Evolutionary conservation across 2,797 vertebrate species (phyloP).

Genomic region (Halcyon badia): DNA sequence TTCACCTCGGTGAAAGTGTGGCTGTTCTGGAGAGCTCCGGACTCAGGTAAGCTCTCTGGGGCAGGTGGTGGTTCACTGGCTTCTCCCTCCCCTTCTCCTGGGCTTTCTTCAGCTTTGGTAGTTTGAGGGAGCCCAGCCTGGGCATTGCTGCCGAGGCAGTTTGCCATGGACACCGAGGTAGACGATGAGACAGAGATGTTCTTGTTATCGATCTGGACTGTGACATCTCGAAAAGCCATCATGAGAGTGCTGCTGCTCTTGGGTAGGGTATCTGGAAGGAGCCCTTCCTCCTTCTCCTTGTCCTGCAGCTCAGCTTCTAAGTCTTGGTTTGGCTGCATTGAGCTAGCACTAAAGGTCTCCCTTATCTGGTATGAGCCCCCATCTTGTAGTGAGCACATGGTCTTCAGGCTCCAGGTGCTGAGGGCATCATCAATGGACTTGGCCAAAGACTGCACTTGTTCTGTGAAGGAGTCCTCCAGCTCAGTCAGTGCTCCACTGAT

Average conservation of each 20-base stretch:
- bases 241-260: constrained; percentile 95
- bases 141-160: constrained; percentile 79
- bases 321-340: constrained; percentile 78
- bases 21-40: constrained; percentile 42
- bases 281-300: constrained; percentile 84
- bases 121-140: constrained; percentile 40
- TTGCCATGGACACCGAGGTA: constrained; percentile 93
- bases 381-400: constrained; percentile 94
- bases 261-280: constrained; percentile 85
- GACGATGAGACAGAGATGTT: constrained; percentile 97
- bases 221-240: constrained; percentile 98
- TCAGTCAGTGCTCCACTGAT: constrained; percentile 93
- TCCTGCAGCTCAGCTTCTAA: constrained; percentile 81
- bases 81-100: constrained; percentile 43
- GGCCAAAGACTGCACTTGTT: constrained; percentile 96
- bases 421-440: constrained; percentile 98
- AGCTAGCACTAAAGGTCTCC: constrained; percentile 86
- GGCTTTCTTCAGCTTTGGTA: constrained; percentile 60
- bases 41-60: constrained; percentile 1
- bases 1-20: constrained; percentile 81
- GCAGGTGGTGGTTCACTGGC: constrained; percentile 28
- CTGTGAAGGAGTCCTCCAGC: constrained; percentile 97
- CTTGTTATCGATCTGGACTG: constrained; percentile 96
- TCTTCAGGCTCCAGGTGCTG: constrained; percentile 94
- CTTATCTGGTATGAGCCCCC: constrained; percentile 92